Conservation (phyloP, 2,113 vertebrate genomes). For the Ahaetulla prasina region DNA sequence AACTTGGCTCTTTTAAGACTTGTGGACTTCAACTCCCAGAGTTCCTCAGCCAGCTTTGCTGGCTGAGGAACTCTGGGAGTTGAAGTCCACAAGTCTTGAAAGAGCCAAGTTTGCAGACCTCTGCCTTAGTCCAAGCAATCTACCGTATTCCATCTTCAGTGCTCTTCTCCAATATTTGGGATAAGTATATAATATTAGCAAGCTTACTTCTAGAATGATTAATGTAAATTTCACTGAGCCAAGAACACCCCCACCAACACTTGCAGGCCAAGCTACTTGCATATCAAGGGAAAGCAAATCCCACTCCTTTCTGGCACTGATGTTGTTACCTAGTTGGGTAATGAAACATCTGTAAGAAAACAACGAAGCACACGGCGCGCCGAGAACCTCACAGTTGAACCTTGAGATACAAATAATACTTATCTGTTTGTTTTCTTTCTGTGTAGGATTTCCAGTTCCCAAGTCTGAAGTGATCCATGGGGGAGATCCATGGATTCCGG, state of each 20-base stretch:
- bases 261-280: neutral
- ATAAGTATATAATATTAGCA: neutral
- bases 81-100: no score
- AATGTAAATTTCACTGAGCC: neutral
- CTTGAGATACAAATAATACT: neutral
- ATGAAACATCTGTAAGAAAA: neutral
- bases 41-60: no score
- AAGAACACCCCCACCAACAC: neutral
- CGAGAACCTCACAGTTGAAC: neutral
- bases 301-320: neutral
- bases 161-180: neutral
- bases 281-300: neutral
- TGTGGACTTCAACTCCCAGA: no score
- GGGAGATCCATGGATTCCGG: conserved; percentile 17
- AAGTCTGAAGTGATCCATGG: conserved; percentile 20
- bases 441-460: neutral
- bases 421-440: neutral
- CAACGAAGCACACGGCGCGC: neutral
- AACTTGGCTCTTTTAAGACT: no score
- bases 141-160: neutral
- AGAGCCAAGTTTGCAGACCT: no score
- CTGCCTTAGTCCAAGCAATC: neutral
- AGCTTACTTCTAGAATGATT: neutral
- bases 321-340: neutral
- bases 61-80: no score